phyloP scores from a whole-genome alignment of 2,888 invertebrate species.

The Athrips mouffetella region DNA sequence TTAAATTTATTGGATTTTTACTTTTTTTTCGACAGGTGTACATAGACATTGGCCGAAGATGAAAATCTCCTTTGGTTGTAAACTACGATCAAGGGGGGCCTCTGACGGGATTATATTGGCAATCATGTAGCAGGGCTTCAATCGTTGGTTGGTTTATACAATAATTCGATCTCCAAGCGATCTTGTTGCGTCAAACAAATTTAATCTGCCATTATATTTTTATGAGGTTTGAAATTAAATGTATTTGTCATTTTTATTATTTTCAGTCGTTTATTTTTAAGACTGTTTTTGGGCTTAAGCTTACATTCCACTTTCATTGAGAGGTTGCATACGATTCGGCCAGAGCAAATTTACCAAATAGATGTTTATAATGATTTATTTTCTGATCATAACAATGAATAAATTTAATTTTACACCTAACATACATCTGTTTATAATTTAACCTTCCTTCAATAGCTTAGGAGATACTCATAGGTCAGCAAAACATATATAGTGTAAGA shows the following conservation, averaged over 20 bases:
- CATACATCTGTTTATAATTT: background rate
- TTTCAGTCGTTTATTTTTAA: background rate
- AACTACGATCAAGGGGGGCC: too few relatives aligned
- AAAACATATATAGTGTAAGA: too few relatives aligned
- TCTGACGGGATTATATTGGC: too few relatives aligned
- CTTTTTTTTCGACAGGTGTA: too few relatives aligned
- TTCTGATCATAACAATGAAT: conserved; percentile 56
- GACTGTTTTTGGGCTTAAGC: conserved; percentile 17
- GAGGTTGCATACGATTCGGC: conserved; percentile 44
- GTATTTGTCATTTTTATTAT: background rate
- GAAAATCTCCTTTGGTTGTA: too few relatives aligned
- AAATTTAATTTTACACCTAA: conserved; percentile 42
- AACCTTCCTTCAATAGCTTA: background rate
- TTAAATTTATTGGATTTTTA: too few relatives aligned
- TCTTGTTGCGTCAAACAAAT: background rate
- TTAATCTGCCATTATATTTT: conserved; percentile 3
- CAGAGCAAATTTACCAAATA: conserved; percentile 70
- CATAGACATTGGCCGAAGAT: too few relatives aligned
- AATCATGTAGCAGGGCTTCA: too few relatives aligned
- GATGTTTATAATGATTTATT: conserved; percentile 58
- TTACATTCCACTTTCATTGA: conserved; percentile 64
- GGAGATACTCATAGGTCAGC: too few relatives aligned
- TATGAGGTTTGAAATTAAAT: background rate
- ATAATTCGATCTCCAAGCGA: conserved; percentile 24
- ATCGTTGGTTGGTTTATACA: conserved; percentile 50